phyloP scores from a whole-genome alignment of 2,113 vertebrate genomes.

The Chiloscyllium plagiosum region DNA sequence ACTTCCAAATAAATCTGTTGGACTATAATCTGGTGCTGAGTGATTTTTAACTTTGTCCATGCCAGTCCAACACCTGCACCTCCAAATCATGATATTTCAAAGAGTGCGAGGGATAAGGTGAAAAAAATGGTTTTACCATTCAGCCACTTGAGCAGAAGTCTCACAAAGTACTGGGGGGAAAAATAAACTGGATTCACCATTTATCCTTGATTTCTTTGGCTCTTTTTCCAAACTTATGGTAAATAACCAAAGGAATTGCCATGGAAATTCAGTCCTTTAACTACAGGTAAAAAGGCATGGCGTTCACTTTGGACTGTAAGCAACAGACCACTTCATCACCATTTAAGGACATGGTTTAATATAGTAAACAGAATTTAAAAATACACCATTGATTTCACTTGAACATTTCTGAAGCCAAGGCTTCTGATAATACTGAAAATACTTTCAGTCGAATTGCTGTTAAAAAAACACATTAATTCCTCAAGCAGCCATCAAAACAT shows the following conservation, averaged over 20 bases:
- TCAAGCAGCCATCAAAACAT: background rate
- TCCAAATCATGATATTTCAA: background rate
- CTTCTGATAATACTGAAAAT: background rate
- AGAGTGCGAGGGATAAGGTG: background rate
- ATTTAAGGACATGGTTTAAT: background rate
- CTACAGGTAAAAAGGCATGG: background rate
- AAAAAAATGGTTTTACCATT: background rate
- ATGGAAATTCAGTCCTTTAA: background rate
- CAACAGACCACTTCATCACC: background rate
- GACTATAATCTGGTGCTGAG: too few species aligned
- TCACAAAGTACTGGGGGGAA: background rate
- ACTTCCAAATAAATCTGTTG: too few species aligned
- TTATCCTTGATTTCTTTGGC: background rate
- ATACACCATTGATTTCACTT: background rate
- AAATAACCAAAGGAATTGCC: background rate
- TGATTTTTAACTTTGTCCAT: too few species aligned
- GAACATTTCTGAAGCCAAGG: background rate
- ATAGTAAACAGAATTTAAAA: background rate
- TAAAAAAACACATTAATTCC: background rate
- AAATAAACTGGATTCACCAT: background rate
- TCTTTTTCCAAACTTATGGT: background rate
- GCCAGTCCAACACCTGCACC: too few species aligned
- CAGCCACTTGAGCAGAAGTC: background rate
- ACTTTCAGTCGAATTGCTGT: background rate
- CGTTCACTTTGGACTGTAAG: background rate